phyloP scores from a whole-genome alignment of 2,888 invertebrate genomes.

The Electrophaes corylata region DNA sequence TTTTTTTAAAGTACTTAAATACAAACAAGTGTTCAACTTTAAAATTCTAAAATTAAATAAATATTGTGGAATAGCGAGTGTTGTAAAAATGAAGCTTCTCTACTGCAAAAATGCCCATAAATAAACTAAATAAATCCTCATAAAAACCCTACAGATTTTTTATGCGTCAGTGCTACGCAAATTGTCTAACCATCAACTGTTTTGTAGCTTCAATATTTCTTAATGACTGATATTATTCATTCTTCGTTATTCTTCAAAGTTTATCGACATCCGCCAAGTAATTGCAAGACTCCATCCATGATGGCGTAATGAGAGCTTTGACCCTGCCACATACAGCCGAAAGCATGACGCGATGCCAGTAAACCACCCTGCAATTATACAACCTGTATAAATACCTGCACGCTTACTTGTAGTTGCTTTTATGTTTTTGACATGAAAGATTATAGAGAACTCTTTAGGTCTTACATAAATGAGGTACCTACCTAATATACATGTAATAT shows the following conservation, averaged over 20 bases:
- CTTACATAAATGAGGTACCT: too few species aligned
- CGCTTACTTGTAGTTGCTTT: background rate
- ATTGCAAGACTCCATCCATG: slow-evolving; percentile 44
- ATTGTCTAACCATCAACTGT: background rate
- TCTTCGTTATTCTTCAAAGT: slow-evolving; percentile 30
- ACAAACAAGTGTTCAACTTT: too few species aligned
- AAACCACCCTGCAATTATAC: slow-evolving; percentile 31
- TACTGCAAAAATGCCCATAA: too few species aligned
- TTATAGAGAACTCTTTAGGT: background rate
- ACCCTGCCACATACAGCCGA: slow-evolving; percentile 40
- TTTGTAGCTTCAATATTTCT: background rate
- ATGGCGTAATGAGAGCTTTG: slow-evolving; percentile 48
- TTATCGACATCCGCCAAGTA: slow-evolving; percentile 30
- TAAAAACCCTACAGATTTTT: background rate
- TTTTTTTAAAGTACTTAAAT: too few species aligned
- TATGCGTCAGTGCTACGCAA: background rate
- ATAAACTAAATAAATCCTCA: background rate
- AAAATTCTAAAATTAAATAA: too few species aligned
- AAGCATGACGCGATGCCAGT: slow-evolving; percentile 21
- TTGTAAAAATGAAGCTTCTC: too few species aligned
- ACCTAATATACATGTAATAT: too few species aligned
- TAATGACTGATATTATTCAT: slow-evolving; percentile 13
- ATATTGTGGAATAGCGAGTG: too few species aligned
- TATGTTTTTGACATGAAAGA: slow-evolving; percentile 8
- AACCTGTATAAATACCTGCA: slow-evolving; percentile 22